These are phyloP conservation scores for Hydrozoanthus tunicans DNA, from an alignment of 64 coral and sea anemone species.

Conservation along the genomic window DNA sequence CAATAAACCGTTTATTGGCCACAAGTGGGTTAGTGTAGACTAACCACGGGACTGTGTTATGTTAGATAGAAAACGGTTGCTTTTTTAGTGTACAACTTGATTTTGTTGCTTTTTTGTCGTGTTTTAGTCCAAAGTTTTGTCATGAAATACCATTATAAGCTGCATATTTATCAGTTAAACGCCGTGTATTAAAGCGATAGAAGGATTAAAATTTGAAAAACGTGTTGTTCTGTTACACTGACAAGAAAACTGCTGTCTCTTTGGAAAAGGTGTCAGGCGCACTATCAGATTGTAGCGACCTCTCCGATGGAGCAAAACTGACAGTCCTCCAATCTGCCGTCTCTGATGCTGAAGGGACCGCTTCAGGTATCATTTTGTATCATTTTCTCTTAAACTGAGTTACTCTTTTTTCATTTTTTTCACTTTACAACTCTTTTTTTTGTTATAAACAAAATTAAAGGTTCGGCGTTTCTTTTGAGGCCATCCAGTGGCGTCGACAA, in stretches of 20 bases:
- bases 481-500: too few species aligned
- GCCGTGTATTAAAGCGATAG: too few species aligned
- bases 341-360: background rate
- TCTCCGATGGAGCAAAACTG: constrained; percentile 35
- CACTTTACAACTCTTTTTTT: background rate
- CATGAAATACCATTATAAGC: too few species aligned
- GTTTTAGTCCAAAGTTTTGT: too few species aligned
- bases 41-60: too few species aligned
- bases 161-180: too few species aligned
- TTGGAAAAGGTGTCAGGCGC: constrained; percentile 37
- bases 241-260: background rate
- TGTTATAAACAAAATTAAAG: background rate
- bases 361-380: constrained; percentile 4
- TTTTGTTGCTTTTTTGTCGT: too few species aligned
- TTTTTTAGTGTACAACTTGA: too few species aligned
- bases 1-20: too few species aligned
- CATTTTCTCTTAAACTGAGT: background rate
- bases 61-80: too few species aligned
- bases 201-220: background rate
- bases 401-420: background rate
- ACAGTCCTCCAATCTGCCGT: constrained; percentile 42
- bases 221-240: background rate
- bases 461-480: too few species aligned
- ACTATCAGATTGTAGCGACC: constrained; percentile 36
- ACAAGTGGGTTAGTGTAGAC: too few species aligned